phyloP scores from a whole-genome alignment of 2,113 vertebrate genomes.

The Cephalophus harveyi region DNA sequence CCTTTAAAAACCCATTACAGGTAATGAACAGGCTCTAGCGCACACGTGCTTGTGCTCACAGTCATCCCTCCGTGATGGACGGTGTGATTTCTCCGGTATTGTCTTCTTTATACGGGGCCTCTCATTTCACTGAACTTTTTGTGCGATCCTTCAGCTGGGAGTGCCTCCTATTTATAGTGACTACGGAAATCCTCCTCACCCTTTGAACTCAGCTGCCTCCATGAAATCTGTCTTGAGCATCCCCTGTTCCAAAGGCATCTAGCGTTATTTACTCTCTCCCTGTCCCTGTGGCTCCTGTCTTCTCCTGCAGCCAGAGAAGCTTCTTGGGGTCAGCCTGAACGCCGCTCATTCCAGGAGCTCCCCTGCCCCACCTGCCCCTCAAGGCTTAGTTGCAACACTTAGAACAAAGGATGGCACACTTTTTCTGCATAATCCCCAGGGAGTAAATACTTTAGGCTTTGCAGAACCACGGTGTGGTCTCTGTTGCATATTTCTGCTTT shows the following conservation, averaged over 20 bases:
- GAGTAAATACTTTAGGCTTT: not conserved
- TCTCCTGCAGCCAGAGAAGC: not conserved
- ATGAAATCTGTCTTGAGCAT: not conserved
- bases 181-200: not conserved
- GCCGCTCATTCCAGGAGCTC: not conserved
- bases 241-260: no score
- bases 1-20: not conserved
- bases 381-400: not conserved
- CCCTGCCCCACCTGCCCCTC: not conserved
- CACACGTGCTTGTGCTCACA: fast-evolving
- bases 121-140: not conserved
- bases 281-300: not conserved
- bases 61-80: not conserved
- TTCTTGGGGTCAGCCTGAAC: not conserved
- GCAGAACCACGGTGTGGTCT: not conserved
- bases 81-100: not conserved
- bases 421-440: not conserved
- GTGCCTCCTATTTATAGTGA: not conserved
- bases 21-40: fast-evolving
- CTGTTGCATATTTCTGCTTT: not conserved
- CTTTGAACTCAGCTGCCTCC: not conserved
- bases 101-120: not conserved
- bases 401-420: not conserved
- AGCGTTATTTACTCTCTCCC: not conserved
- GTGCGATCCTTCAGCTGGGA: not conserved